Base-by-base conservation (phyloP, 2,113 vertebrate species). In the Pterocles burchelli region DNA sequence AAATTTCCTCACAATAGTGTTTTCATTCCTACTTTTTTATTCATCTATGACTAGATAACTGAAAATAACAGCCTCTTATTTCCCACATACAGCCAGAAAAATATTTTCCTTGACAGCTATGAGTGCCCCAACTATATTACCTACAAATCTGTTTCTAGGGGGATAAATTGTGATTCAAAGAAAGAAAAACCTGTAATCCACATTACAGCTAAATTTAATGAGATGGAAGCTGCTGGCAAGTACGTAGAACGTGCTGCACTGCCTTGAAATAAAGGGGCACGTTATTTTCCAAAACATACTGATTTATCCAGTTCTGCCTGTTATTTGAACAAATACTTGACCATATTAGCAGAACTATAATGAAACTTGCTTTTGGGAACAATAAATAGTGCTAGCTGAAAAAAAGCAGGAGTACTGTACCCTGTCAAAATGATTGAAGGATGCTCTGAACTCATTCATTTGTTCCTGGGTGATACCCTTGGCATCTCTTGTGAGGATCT, bases 381-480 rank as follows among this genome's bases (percentile, higher is more conserved):
- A 72, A 77, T 72, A 63, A 65, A 52, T 77, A 57, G 17, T 73
- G 65, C 45, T 93, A 82, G n/a, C 4, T 91, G n/a, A 87, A 65
- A 84, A 93, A 88, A 90, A 83, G 66, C 54, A 72, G 41, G 93
- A 95, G 78, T 93, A 94, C 79, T 51, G 80, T 98, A 99, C 99
- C 99, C 99, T 98, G 98, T 99, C 99, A 59, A 99, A 99, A 96
- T 99, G 99, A 96, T 98, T 99, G 98, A 99, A 99, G 77, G 99
- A 99, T 61, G 99, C 99, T 97, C 99, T 98, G 98, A 99, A 99
- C 93, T 99, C 99, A 52, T 99, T 99, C 99, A 99, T 99, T 97
- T 99, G 99, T 96, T 99, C 98, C 97, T 99, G 99, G 90, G 99
- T 99, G 98, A 99, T 99, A 93, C 99, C 99, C 97, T 99, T 99